Percentiles rank a stretch among this genome's conserved stretches.
These are phyloP conservation scores for Reinhardtius hippoglossoides DNA, from an alignment of 2,113 vertebrate genomes.

Conservation along the genomic window DNA sequence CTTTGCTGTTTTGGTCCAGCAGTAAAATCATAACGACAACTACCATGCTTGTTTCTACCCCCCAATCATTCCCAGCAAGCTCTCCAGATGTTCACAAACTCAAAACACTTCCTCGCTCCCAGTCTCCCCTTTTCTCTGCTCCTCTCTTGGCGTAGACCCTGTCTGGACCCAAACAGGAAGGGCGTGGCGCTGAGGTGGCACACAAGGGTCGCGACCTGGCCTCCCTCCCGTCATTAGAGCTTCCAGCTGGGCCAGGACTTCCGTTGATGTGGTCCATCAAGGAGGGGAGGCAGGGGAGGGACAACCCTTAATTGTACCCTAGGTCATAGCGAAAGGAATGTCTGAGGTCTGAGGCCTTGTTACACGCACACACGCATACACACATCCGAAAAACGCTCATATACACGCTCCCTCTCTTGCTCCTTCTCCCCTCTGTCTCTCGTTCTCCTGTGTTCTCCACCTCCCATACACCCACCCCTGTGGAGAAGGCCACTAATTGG, in stretches of 20 bases:
- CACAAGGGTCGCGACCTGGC: slow-evolving; percentile 83
- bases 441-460: slow-evolving; percentile 79
- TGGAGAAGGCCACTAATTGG: slow-evolving; percentile 87
- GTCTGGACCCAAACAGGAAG: slow-evolving; percentile 81
- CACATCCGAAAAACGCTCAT: slow-evolving; percentile 61
- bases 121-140: slow-evolving; percentile 47
- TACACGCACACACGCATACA: slow-evolving; percentile 69
- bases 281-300: slow-evolving; percentile 82
- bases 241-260: slow-evolving; percentile 81
- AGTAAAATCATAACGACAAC: not conserved
- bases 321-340: slow-evolving; percentile 83
- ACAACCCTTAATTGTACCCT: slow-evolving; percentile 85
- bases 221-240: slow-evolving; percentile 82
- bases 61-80: slow-evolving; percentile 14
- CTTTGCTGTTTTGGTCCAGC: not conserved
- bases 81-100: slow-evolving; percentile 41
- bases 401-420: slow-evolving; percentile 65
- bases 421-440: slow-evolving; percentile 69
- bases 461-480: slow-evolving; percentile 81
- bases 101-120: slow-evolving; percentile 44
- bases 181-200: slow-evolving; percentile 81
- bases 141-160: slow-evolving; percentile 60
- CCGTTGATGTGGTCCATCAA: slow-evolving; percentile 83
- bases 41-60: slow-evolving; percentile 15
- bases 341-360: slow-evolving; percentile 85